phyloP scores from a whole-genome alignment of 2,113 vertebrate genomes.

The Tonatia bakeri region DNA sequence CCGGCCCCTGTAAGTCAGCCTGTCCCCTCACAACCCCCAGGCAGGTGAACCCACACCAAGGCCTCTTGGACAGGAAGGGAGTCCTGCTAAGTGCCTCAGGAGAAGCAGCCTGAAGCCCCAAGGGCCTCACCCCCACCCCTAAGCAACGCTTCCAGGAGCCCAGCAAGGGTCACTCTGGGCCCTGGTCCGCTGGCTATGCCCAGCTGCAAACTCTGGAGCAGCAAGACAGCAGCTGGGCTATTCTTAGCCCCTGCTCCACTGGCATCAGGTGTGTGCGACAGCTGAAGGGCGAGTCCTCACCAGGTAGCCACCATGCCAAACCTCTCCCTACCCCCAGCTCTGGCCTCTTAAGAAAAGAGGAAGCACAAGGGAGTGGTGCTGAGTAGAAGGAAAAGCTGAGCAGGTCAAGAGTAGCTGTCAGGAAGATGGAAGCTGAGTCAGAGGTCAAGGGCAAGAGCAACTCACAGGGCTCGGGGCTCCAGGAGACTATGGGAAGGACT shows the following conservation, averaged over 20 bases:
- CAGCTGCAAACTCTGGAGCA: not conserved
- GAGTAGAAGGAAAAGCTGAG: not conserved
- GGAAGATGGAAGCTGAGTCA: not conserved
- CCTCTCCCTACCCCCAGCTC: not conserved
- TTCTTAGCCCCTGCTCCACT: not conserved
- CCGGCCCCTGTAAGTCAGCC: not conserved
- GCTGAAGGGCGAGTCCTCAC: conserved; percentile 5
- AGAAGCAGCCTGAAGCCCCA: not conserved
- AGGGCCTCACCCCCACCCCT: not conserved
- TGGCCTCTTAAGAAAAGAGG: not conserved
- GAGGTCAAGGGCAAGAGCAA: conserved; percentile 35
- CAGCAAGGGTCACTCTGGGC: not conserved
- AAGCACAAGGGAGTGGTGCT: not conserved
- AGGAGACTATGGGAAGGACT: not conserved
- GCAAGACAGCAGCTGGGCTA: not conserved
- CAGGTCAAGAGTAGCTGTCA: not conserved
- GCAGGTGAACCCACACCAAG: not conserved
- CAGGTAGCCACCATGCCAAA: conserved; percentile 46
- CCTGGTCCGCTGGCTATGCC: not conserved
- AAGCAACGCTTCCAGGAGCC: not conserved
- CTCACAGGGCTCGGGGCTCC: not conserved
- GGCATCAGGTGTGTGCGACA: not conserved
- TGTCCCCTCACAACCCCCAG: not conserved
- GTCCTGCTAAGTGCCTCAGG: not conserved
- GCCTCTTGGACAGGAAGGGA: not conserved